Percentiles rank a stretch among this genome's conserved stretches.
phyloP scores from a whole-genome alignment of 2,113 vertebrate genomes.

The Serinus canaria region DNA sequence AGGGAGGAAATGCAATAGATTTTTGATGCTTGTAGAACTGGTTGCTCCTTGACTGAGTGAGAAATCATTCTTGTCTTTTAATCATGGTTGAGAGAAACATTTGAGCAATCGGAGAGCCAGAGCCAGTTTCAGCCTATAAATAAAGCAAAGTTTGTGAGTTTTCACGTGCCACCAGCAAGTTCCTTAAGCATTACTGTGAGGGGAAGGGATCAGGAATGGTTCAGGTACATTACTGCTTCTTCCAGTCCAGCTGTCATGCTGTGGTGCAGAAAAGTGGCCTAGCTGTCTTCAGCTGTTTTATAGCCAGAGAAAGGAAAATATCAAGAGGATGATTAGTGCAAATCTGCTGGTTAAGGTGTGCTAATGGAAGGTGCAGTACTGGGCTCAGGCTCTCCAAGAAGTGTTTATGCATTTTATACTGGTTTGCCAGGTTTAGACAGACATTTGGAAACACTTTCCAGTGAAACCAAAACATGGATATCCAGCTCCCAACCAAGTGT shows the following conservation, averaged over 20 bases:
- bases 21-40: not conserved
- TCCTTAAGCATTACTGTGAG: too few species aligned
- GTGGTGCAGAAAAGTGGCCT: not conserved
- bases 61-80: not conserved
- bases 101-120: not conserved
- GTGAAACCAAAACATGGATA: not conserved
- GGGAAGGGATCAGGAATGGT: not conserved
- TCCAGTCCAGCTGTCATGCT: not conserved
- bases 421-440: not conserved
- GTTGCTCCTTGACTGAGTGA: not conserved
- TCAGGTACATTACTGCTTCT: not conserved
- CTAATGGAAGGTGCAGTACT: not conserved
- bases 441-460: not conserved
- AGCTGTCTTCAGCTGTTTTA: not conserved
- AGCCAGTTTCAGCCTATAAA: not conserved
- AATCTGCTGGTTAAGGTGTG: not conserved
- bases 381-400: rapidly evolving
- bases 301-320: not conserved
- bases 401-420: rapidly evolving
- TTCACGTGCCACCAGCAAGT: rapidly evolving
- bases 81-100: not conserved
- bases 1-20: not conserved
- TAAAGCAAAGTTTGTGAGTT: not conserved
- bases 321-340: not conserved
- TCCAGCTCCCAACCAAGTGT: not conserved